These are phyloP conservation scores for Diprion similis DNA, from an alignment of 1,140 invertebrate genomes.

Conservation along the genomic window DNA sequence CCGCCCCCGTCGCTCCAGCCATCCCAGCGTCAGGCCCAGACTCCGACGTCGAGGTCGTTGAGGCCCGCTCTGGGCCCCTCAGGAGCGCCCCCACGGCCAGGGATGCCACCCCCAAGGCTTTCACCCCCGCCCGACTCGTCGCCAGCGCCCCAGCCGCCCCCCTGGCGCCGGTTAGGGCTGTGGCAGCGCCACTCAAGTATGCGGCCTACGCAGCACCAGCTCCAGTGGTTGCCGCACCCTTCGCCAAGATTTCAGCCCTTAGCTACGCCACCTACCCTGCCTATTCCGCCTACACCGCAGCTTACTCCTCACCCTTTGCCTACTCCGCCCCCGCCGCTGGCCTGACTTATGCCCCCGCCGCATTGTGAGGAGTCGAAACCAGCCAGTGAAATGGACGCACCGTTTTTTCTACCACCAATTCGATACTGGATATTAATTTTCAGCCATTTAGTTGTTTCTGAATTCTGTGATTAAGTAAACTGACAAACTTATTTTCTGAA, in stretches of 20 bases:
- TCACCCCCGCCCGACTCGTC: conserved; percentile 1
- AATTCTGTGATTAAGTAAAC: too few relatives aligned
- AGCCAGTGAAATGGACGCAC: neutral
- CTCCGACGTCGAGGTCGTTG: conserved; percentile 56
- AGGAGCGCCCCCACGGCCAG: conserved; percentile 1
- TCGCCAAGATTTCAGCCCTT: conserved; percentile 25
- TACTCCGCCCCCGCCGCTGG: conserved; percentile 43
- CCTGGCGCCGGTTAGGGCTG: conserved; percentile 21
- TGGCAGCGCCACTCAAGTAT: conserved; percentile 21
- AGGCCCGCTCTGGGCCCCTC: conserved; percentile 43
- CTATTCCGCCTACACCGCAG: conserved; percentile 49
- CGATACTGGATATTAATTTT: neutral
- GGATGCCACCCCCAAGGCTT: neutral
- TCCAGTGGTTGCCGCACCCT: conserved; percentile 26
- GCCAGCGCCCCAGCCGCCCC: conserved; percentile 21
- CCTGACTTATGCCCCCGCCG: conserved; percentile 42
- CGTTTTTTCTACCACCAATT: neutral
- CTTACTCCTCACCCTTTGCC: conserved; percentile 50
- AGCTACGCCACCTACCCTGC: conserved; percentile 46
- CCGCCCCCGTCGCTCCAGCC: conserved; percentile 29
- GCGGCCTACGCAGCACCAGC: conserved; percentile 11
- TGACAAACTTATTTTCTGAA: too few relatives aligned
- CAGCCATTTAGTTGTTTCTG: too few relatives aligned
- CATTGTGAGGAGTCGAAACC: conserved; percentile 31
- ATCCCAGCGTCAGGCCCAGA: conserved; percentile 51